These are phyloP conservation scores for Aurelia sp. DNA, from an alignment of 30 jellyfish, hydroid and myxozoan genomes.

Conservation along the genomic window DNA sequence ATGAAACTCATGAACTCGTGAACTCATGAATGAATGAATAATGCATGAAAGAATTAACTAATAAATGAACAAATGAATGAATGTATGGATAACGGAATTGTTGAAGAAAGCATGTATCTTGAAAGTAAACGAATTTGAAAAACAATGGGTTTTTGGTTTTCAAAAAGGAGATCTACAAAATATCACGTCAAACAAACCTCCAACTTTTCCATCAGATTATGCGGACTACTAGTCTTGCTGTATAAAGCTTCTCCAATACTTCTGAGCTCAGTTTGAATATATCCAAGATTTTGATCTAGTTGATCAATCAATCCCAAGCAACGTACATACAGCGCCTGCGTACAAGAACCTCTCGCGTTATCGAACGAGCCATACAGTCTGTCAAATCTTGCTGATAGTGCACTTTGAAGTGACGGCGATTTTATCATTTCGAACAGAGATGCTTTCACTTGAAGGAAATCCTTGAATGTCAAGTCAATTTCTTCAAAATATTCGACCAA, in stretches of 20 bases:
- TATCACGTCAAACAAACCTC: conserved; percentile 3
- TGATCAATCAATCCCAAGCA: conserved; percentile 32
- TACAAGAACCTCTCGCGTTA: conserved; percentile 71
- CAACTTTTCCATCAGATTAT: conserved; percentile 71
- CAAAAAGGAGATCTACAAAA: too few species aligned
- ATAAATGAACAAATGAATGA: too few species aligned
- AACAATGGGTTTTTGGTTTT: too few species aligned
- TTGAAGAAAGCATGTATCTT: too few species aligned
- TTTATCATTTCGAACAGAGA: conserved; percentile 18
- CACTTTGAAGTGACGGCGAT: background rate
- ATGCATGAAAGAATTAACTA: too few species aligned
- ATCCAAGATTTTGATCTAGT: conserved; percentile 40
- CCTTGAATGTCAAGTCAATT: conserved; percentile 57
- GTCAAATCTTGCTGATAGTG: conserved; percentile 43
- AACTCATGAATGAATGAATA: too few species aligned
- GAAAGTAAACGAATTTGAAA: too few species aligned
- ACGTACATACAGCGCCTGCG: conserved; percentile 51
- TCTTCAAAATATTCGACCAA: conserved; percentile 71
- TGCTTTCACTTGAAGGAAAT: conserved; percentile 39
- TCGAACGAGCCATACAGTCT: conserved; percentile 31
- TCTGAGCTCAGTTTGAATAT: conserved; percentile 53
- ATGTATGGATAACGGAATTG: too few species aligned
- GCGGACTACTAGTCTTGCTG: conserved; percentile 82
- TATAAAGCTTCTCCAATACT: conserved; percentile 64
- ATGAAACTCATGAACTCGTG: too few species aligned